Percentiles rank a stretch among this genome's conserved stretches.
phyloP scores from a whole-genome alignment of 2,113 vertebrate genomes.

The Origma solitaria region DNA sequence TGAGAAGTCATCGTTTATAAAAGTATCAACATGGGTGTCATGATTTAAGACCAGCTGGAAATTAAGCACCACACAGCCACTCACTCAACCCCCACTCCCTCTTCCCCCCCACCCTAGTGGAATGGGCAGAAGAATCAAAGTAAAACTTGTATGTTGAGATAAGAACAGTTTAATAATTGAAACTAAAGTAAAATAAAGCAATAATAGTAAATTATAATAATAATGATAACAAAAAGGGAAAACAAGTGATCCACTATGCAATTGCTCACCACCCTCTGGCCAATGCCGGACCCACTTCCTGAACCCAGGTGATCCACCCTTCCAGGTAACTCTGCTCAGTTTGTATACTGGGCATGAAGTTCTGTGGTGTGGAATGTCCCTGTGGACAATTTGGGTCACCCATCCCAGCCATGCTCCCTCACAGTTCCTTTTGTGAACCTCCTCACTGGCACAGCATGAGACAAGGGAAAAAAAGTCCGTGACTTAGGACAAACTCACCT shows the following conservation, averaged over 20 bases:
- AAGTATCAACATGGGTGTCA: accelerated
- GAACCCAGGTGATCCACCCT: not conserved
- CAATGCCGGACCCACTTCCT: not conserved
- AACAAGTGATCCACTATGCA: not conserved
- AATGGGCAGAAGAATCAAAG: not conserved
- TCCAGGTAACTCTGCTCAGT: not conserved
- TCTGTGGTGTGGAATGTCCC: not conserved
- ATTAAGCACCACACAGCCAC: not conserved
- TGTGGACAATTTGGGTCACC: not conserved
- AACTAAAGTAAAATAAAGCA: not conserved
- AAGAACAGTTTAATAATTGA: not conserved
- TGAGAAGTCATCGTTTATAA: not conserved
- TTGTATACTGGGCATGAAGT: not conserved
- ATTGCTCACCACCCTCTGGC: not conserved
- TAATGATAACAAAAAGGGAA: not conserved
- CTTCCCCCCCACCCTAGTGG: not conserved
- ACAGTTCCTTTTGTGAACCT: not conserved
- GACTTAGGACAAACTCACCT: not conserved
- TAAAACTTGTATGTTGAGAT: not conserved
- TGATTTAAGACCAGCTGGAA: not conserved
- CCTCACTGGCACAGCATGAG: not conserved
- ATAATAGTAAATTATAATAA: not conserved
- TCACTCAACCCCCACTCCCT: accelerated
- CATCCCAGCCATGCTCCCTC: not conserved
- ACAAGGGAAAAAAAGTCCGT: not conserved